Percentiles rank a stretch among this genome's conserved stretches.
Conservation (phyloP, 2,888 invertebrate genomes). For the Meteorus cinctellus region DNA sequence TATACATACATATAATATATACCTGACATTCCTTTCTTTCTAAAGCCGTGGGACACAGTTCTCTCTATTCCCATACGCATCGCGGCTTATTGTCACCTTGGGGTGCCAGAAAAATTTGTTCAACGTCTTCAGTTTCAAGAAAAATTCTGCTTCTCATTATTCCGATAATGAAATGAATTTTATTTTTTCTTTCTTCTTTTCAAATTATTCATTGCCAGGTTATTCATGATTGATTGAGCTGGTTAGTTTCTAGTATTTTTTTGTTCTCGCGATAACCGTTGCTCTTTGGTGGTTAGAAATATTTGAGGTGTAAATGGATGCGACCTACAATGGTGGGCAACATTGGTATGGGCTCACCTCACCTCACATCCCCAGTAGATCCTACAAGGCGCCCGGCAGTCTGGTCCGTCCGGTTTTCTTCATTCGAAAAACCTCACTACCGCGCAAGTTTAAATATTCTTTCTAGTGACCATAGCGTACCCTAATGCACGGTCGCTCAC, state of each 20-base stretch:
- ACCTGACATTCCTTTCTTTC: constrained; percentile 37
- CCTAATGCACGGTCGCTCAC: constrained; percentile 47
- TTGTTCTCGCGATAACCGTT: background rate
- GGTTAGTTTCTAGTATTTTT: background rate
- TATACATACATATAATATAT: constrained; percentile 19
- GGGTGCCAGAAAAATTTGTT: constrained; percentile 17
- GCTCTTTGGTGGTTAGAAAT: background rate
- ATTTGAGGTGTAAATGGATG: background rate
- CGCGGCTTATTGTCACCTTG: constrained; percentile 21
- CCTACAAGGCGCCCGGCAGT: constrained; percentile 67
- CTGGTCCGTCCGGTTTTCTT: constrained; percentile 67
- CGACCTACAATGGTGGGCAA: constrained; percentile 5
- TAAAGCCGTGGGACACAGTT: constrained; percentile 32
- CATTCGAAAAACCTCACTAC: constrained; percentile 41
- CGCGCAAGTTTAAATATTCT: constrained; percentile 58
- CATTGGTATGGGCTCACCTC: background rate
- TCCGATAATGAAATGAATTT: background rate
- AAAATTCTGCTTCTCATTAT: constrained; percentile 21
- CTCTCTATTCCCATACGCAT: constrained; percentile 28
- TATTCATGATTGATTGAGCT: constrained; percentile 1
- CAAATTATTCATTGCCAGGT: background rate
- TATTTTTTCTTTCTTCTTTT: background rate
- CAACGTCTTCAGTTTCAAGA: constrained; percentile 7
- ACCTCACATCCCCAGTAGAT: constrained; percentile 49
- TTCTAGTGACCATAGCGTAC: constrained; percentile 52